A percentile compares a stretch with the other conserved stretches of the same genome.
Evolutionary conservation across 2,113 vertebrate genomes (phyloP).

Genomic region (Ophiodon elongatus): DNA sequence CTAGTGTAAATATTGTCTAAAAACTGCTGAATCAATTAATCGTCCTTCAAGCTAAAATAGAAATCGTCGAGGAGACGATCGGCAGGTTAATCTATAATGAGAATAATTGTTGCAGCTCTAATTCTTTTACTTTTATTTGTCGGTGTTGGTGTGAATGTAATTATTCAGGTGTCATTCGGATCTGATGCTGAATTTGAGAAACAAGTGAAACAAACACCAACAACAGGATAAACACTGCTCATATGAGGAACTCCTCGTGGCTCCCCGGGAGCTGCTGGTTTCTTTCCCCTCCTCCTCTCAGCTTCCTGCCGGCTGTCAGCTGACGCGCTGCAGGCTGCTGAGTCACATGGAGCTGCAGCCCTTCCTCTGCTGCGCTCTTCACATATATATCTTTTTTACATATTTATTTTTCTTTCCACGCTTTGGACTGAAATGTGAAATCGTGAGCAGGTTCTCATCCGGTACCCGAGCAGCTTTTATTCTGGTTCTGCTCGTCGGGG

Average conservation of each 20-base stretch:
- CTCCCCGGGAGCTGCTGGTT: too few relatives aligned
- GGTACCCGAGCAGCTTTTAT: conserved; percentile 24
- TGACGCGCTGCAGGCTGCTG: conserved; percentile 69
- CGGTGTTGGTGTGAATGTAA: background rate
- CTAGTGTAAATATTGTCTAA: background rate
- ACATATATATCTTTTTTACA: background rate
- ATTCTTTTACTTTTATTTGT: background rate
- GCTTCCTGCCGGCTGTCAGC: too few relatives aligned
- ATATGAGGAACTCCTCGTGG: too few relatives aligned
- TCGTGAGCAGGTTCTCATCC: too few relatives aligned
- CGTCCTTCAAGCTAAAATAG: too few relatives aligned
- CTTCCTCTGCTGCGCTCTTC: conserved; percentile 17
- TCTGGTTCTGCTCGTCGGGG: too few relatives aligned
- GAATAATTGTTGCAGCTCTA: too few relatives aligned
- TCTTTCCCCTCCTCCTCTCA: too few relatives aligned
- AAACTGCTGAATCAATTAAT: background rate
- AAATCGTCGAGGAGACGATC: too few relatives aligned
- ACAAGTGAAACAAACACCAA: background rate
- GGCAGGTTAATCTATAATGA: too few relatives aligned
- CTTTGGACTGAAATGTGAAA: too few relatives aligned
- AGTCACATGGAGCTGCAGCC: conserved; percentile 67
- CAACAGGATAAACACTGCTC: background rate
- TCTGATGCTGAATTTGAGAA: too few relatives aligned
- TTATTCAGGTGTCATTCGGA: background rate
- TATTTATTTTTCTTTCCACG: conserved; percentile 14